phyloP scores from a whole-genome alignment of 2,888 invertebrate species.

The Therioaphis trifolii region DNA sequence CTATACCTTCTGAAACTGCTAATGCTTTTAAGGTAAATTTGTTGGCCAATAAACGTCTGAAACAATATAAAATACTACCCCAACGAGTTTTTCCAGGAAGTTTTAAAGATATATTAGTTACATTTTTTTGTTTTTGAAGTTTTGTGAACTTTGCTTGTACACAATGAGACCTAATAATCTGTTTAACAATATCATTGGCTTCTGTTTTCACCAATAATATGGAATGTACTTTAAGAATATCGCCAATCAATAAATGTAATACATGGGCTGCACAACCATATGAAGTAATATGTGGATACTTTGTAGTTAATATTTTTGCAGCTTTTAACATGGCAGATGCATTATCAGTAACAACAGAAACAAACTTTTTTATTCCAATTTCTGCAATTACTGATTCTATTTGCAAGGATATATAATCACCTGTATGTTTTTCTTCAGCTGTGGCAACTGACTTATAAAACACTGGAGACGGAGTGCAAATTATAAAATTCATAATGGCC shows the following conservation, averaged over 20 bases:
- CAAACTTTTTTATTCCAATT: background rate
- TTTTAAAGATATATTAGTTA: slow-evolving; percentile 2
- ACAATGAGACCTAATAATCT: background rate
- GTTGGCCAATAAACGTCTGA: background rate
- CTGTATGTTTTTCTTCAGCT: too few species aligned
- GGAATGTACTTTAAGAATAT: background rate
- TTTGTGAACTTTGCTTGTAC: slow-evolving; percentile 16
- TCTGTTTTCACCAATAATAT: slow-evolving; percentile 1
- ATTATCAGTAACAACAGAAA: background rate
- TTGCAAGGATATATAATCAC: background rate
- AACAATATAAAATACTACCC: slow-evolving; percentile 6
- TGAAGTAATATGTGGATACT: background rate
- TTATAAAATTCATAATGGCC: background rate
- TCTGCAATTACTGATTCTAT: background rate
- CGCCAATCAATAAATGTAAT: background rate
- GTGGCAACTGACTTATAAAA: background rate
- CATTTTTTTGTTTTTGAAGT: background rate
- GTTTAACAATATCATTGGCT: background rate
- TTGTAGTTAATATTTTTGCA: background rate
- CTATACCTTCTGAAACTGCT: background rate
- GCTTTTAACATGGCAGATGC: background rate
- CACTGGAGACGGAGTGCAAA: background rate
- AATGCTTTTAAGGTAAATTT: slow-evolving; percentile 6
- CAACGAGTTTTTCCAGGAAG: background rate
- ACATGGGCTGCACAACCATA: slow-evolving; percentile 2